Base-by-base conservation (phyloP, 2,888 invertebrate species). In the Agonopterix heracliana region DNA sequence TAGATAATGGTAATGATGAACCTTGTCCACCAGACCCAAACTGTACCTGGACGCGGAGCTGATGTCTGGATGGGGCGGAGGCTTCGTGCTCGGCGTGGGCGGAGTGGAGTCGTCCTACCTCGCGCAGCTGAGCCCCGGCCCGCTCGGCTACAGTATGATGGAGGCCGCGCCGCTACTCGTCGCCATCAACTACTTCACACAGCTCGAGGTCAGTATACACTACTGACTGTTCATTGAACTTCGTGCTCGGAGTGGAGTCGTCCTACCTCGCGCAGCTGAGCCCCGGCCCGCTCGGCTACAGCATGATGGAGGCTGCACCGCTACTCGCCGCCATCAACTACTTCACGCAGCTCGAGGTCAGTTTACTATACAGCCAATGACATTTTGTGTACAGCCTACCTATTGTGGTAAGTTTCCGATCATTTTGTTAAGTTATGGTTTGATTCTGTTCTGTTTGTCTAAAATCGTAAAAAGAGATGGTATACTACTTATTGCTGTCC, bases 161-260 rank as follows among this genome's bases (percentile, higher is more conserved):
- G 93, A 94, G 68, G 76, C 94, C 38, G 93, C 96, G 9, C 92
- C 95, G 46, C 82, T 97, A 34, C 81, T 93, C 61, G 92, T 97
- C 34, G 94, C 94, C 56, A 87, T 96, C 56, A 95, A 96, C 81
- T 98, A 97, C 84, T 91, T 97, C 62, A 94, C 92, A 7, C 96
- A 96, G 79, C 88, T 94, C 0, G 96, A 97, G 90, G 95, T 93
- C 71, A 0, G 26, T 26, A n/a, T n/a, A n/a, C n/a, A n/a, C 10
- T 9, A 10, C 45, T n/a, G 11, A 26, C 26, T 26, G 5, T 26
- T 26, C 7, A 26, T 26, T 26, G 26, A 26, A 26, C 26, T 26
- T 26, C 7, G 26, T 5, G 26, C 26, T 3, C 40, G 94, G 95
- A 48, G 90, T 95, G 57, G 96, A 97, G 81, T 94, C 95, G 0